Evolutionary conservation across 2,113 vertebrate species (phyloP).

Genomic region (Turdus rufiventris): DNA sequence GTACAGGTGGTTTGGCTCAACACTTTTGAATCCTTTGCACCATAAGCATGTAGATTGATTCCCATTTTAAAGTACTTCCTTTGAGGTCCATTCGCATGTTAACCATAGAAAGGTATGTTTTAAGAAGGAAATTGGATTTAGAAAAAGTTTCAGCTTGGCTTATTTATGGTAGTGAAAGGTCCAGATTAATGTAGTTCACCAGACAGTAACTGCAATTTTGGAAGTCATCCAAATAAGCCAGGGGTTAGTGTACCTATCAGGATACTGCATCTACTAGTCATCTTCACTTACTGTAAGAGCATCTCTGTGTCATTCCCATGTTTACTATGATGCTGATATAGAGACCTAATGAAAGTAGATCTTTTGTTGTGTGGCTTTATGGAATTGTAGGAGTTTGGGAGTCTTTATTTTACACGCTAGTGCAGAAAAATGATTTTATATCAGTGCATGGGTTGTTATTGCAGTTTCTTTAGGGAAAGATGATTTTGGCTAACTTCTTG

Average conservation of each 20-base stretch:
- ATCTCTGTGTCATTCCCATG: neutral
- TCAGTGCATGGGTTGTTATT: neutral
- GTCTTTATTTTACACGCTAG: neutral
- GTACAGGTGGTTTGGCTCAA: neutral
- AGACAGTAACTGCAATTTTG: neutral
- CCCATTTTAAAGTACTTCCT: neutral
- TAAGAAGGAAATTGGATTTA: neutral
- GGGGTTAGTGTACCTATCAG: neutral
- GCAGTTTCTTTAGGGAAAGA: neutral
- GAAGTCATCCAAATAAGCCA: neutral
- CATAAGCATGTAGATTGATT: neutral
- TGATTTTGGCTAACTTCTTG: neutral
- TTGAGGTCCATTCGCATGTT: neutral
- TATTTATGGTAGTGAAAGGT: neutral
- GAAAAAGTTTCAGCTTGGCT: neutral
- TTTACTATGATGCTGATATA: neutral
- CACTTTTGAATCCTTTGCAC: neutral
- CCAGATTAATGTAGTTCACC: neutral
- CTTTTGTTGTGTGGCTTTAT: neutral
- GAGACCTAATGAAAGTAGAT: neutral
- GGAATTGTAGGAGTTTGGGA: neutral
- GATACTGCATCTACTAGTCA: neutral
- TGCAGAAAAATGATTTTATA: neutral
- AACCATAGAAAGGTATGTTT: neutral
- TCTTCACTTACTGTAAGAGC: neutral